Evolutionary conservation across 2,113 vertebrate species (phyloP).

Genomic region (Nannospalax galili): DNA sequence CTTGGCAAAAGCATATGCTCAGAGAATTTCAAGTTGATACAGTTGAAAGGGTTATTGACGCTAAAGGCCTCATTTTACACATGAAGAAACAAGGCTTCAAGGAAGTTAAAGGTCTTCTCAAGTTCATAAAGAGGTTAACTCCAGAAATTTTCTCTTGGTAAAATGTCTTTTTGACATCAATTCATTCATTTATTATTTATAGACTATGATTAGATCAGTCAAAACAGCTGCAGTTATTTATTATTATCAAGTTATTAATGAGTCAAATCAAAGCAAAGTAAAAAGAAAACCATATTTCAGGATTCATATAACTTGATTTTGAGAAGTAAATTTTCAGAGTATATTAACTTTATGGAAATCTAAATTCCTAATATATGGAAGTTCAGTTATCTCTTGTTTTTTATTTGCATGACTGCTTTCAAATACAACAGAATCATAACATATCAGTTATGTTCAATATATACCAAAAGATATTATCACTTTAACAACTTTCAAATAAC

Average conservation of each 20-base stretch:
- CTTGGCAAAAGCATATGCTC: neutral
- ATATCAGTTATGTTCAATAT: neutral
- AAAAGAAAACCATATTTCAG: neutral
- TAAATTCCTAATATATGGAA: conserved; percentile 2
- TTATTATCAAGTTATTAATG: neutral
- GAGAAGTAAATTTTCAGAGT: neutral
- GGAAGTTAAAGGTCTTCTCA: neutral
- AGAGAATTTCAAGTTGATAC: conserved; percentile 17
- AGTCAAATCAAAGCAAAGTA: neutral
- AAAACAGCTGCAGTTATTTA: neutral
- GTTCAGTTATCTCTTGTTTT: neutral
- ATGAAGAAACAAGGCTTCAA: conserved; percentile 1
- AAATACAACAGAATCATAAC: neutral
- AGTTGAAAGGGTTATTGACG: conserved; percentile 44
- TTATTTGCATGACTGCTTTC: neutral
- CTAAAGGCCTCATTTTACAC: conserved; percentile 29
- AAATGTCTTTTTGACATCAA: neutral
- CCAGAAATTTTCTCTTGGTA: neutral
- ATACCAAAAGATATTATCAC: neutral
- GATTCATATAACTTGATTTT: too few relatives aligned
- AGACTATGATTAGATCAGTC: neutral
- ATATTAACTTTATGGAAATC: conserved; percentile 1
- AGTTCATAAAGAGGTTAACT: neutral
- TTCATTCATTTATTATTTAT: neutral
- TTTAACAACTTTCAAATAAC: neutral